Conservation (phyloP, 2,797 vertebrate genomes). For the Dryobates pubescens region DNA sequence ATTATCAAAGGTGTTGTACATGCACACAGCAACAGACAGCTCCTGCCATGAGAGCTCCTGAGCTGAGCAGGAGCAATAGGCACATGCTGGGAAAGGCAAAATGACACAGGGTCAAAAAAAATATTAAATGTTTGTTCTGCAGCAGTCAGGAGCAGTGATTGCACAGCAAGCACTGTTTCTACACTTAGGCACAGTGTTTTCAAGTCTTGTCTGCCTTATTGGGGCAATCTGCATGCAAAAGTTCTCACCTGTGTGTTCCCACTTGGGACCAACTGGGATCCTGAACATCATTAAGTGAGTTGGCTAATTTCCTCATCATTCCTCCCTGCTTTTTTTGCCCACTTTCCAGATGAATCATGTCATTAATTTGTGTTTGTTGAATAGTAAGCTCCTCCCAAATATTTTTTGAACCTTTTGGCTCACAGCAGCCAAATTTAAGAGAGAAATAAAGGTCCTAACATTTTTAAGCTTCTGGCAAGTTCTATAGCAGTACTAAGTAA, state of each 20-base stretch:
- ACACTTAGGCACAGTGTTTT: not conserved
- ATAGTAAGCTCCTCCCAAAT: conserved; percentile 21
- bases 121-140: not conserved
- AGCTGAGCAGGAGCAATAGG: not conserved
- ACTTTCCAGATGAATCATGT: not conserved
- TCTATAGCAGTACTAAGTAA: not conserved
- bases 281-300: not conserved
- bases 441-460: not conserved
- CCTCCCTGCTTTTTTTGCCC: not conserved
- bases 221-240: not conserved
- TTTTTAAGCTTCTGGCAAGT: conserved; percentile 16
- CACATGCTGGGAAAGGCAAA: not conserved
- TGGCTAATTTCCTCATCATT: not conserved
- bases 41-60: not conserved
- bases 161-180: not conserved
- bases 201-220: not conserved
- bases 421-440: not conserved
- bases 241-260: not conserved
- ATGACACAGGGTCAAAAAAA: not conserved
- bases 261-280: not conserved
- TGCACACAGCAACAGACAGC: not conserved
- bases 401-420: conserved; percentile 13
- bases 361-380: conserved; percentile 19
- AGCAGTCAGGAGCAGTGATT: not conserved
- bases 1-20: not conserved